phyloP scores from a whole-genome alignment of 2,888 invertebrate species.

The Miltochrista miniata region DNA sequence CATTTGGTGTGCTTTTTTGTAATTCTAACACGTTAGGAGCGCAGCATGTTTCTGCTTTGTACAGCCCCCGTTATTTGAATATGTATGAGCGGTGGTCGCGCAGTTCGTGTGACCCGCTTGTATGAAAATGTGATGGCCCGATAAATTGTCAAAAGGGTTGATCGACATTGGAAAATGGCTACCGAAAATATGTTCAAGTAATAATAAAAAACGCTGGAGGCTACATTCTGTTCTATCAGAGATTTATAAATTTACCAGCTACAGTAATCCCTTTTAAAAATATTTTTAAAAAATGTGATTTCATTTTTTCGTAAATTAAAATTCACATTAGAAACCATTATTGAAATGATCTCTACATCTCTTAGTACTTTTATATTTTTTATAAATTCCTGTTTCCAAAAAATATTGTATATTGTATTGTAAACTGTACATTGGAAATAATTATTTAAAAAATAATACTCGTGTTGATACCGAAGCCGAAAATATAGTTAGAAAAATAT shows the following conservation, averaged over 20 bases:
- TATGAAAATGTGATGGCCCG: slow-evolving; percentile 81
- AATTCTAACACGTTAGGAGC: slow-evolving; percentile 73
- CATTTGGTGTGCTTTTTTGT: slow-evolving; percentile 66
- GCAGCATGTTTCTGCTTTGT: slow-evolving; percentile 75
- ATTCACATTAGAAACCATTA: too few species aligned
- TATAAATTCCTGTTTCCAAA: too few species aligned
- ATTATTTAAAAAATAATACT: too few species aligned
- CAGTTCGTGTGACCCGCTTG: slow-evolving; percentile 67
- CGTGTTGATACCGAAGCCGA: too few species aligned
- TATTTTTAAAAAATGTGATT: too few species aligned
- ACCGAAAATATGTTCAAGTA: slow-evolving; percentile 61
- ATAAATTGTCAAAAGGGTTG: slow-evolving; percentile 82
- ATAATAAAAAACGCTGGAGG: slow-evolving; percentile 56
- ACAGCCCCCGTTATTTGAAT: slow-evolving; percentile 73
- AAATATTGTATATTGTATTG: too few species aligned
- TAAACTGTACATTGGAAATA: too few species aligned
- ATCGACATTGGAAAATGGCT: slow-evolving; percentile 73
- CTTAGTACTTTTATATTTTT: too few species aligned
- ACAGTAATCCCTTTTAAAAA: too few species aligned
- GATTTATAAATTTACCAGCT: slow-evolving; percentile 12
- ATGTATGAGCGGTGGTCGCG: slow-evolving; percentile 73
- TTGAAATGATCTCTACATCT: too few species aligned
- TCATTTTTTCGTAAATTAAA: too few species aligned
- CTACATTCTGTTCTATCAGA: slow-evolving; percentile 47
- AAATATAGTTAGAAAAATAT: too few species aligned